Evolutionary conservation across 2,888 invertebrate species (phyloP).

Genomic region (Andrena hattorfiana): DNA sequence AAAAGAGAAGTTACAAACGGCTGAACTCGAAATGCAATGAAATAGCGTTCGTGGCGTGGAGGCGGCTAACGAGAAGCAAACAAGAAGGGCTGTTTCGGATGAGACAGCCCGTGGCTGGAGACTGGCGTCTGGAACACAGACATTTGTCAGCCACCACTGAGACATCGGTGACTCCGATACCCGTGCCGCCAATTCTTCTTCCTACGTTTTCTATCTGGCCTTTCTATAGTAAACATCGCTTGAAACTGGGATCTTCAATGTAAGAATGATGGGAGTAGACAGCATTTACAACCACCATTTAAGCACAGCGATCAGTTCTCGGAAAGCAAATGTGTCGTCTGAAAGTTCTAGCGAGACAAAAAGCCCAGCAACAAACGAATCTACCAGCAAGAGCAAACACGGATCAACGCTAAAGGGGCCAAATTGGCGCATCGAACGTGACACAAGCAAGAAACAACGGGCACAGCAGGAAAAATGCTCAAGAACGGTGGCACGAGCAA

Average conservation of each 20-base stretch:
- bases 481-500: slow-evolving; percentile 34
- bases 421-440: slow-evolving; percentile 26
- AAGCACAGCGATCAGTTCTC: no score
- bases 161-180: no score
- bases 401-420: neutral
- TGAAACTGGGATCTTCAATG: no score
- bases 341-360: neutral
- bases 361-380: slow-evolving; percentile 3
- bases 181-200: no score
- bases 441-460: neutral
- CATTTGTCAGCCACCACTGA: no score
- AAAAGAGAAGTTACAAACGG: neutral
- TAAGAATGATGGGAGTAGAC: no score
- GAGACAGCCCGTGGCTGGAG: no score
- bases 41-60: neutral
- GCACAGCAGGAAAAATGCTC: neutral
- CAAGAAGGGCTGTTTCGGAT: neutral
- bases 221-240: no score
- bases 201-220: no score
- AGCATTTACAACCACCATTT: no score
- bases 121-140: no score
- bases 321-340: no score
- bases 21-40: slow-evolving; percentile 1
- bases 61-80: slow-evolving; percentile 34
- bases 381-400: neutral